A percentile compares a stretch with the other conserved stretches of the same genome.
These are phyloP conservation scores for Oscheius sp. DNA, from an alignment of 1,140 invertebrate genomes.

Conservation along the genomic window DNA sequence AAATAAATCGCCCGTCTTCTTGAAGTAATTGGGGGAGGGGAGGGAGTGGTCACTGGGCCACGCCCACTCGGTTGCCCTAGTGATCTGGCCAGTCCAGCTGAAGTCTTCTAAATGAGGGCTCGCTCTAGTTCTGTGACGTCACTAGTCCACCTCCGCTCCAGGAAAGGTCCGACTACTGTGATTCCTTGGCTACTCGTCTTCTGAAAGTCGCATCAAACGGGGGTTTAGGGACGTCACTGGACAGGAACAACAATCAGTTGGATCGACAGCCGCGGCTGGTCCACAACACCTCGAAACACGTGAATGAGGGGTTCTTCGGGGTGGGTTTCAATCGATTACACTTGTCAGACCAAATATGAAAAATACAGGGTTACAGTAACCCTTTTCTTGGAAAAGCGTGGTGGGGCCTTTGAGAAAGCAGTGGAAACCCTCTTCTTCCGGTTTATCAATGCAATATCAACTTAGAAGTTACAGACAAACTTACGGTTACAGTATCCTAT, in stretches of 20 bases:
- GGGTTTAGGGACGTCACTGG: constrained; percentile 21
- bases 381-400: too few relatives aligned
- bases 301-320: constrained; percentile 38
- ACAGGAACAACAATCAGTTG: constrained; percentile 32
- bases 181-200: too few relatives aligned
- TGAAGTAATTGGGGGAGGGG: too few relatives aligned
- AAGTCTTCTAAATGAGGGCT: constrained; percentile 11
- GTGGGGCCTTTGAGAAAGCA: too few relatives aligned
- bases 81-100: not conserved
- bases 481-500: too few relatives aligned
- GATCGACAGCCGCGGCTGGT: constrained; percentile 27
- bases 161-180: too few relatives aligned
- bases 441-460: too few relatives aligned
- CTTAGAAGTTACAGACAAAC: too few relatives aligned
- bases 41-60: not conserved
- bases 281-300: constrained; percentile 39
- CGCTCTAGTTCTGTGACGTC: constrained; percentile 24
- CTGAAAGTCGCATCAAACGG: too few relatives aligned
- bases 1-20: not conserved
- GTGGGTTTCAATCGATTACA: constrained; percentile 11
- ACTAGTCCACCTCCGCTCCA: not conserved
- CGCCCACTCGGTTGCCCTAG: not conserved
- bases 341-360: not conserved
- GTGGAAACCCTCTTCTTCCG: too few relatives aligned
- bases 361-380: too few relatives aligned